These are phyloP conservation scores for Drosophila tsacasi DNA, from an alignment of 1,140 invertebrate species.

Conservation along the genomic window DNA sequence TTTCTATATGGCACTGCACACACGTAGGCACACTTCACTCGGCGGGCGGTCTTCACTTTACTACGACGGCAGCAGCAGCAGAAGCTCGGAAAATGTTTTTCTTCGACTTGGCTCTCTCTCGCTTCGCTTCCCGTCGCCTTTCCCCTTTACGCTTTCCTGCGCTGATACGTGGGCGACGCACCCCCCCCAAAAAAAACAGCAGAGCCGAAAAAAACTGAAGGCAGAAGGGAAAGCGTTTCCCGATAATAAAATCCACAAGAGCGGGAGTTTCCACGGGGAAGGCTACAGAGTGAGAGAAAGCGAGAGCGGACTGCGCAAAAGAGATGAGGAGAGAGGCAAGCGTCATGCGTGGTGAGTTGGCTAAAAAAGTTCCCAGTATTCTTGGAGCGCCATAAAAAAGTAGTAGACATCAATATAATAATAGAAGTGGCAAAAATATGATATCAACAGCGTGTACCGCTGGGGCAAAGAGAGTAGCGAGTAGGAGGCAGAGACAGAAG, in stretches of 20 bases:
- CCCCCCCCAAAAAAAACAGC: conserved; percentile 49
- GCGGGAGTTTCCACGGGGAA: conserved; percentile 38
- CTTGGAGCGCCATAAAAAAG: conserved; percentile 52
- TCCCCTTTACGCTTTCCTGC: conserved; percentile 55
- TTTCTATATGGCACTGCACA: conserved; percentile 26
- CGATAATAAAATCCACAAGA: conserved; percentile 73
- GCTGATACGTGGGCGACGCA: conserved; percentile 74
- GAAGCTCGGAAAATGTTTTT: conserved; percentile 70
- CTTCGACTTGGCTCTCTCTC: conserved; percentile 36
- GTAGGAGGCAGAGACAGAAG: conserved; percentile 7
- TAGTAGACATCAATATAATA: conserved; percentile 74
- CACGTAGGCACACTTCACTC: conserved; percentile 51
- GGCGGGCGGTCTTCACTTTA: conserved; percentile 48
- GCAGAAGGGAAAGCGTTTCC: conserved; percentile 67
- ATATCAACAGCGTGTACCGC: conserved; percentile 77
- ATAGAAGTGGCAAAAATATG: conserved; percentile 81
- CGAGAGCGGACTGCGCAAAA: conserved; percentile 26
- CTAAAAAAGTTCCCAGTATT: conserved; percentile 71
- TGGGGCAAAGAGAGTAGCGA: conserved; percentile 32
- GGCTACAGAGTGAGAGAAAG: conserved; percentile 18
- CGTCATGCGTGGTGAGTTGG: conserved; percentile 60
- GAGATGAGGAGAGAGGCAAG: conserved; percentile 24
- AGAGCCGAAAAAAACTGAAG: conserved; percentile 34
- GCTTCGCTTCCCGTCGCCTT: conserved; percentile 25
- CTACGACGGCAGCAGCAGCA: conserved; percentile 42